Percentiles rank a stretch among this genome's conserved stretches.
Evolutionary conservation across 2,888 invertebrate species (phyloP).

Genomic region (Calliscelio sp.): DNA sequence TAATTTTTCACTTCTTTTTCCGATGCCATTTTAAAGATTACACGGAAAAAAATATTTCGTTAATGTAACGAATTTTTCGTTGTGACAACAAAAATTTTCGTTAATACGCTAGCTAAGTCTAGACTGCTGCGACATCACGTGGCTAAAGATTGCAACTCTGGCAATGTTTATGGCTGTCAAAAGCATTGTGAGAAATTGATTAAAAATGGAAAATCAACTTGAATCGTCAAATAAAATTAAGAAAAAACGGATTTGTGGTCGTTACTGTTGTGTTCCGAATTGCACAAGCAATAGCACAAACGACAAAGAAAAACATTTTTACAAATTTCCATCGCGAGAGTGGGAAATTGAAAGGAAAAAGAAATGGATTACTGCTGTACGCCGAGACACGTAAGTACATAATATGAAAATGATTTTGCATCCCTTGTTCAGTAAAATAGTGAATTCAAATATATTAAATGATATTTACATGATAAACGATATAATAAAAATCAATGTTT

Average conservation of each 20-base stretch:
- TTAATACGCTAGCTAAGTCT: too few relatives aligned
- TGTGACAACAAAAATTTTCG: too few relatives aligned
- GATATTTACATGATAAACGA: neutral
- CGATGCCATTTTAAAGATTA: too few relatives aligned
- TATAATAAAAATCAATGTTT: slow-evolving; percentile 1
- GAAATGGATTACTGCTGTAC: slow-evolving; percentile 13
- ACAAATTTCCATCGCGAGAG: slow-evolving; percentile 5
- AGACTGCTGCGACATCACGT: too few relatives aligned
- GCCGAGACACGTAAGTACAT: slow-evolving; percentile 19
- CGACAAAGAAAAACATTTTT: slow-evolving; percentile 7
- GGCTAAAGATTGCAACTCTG: neutral
- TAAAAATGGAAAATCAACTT: neutral
- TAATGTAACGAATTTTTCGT: too few relatives aligned
- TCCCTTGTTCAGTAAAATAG: neutral
- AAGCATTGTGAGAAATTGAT: neutral
- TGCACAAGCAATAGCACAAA: neutral
- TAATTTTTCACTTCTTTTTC: too few relatives aligned
- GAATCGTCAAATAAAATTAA: neutral
- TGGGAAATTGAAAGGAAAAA: slow-evolving; percentile 10
- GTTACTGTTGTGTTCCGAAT: slow-evolving; percentile 11
- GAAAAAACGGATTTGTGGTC: slow-evolving; percentile 13
- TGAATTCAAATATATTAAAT: too few relatives aligned
- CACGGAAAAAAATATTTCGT: too few relatives aligned
- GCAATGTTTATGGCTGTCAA: neutral
- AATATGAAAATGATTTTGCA: neutral